Percentiles rank a stretch among this genome's conserved stretches.
These are phyloP conservation scores for Bradypus variegatus DNA, from an alignment of 2,797 vertebrate genomes.

Conservation along the genomic window DNA sequence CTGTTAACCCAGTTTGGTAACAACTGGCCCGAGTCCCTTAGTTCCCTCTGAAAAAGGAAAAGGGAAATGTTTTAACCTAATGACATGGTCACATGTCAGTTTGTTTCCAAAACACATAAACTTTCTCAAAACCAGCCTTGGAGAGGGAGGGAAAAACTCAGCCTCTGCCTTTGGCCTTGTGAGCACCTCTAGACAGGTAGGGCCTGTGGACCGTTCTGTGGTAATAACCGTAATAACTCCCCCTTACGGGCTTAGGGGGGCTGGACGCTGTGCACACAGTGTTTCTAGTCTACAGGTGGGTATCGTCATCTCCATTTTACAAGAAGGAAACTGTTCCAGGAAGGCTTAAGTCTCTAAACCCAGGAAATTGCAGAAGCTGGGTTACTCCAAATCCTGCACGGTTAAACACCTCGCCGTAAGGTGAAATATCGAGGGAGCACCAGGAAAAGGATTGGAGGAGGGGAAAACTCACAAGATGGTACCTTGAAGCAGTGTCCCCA, in stretches of 20 bases:
- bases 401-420: not conserved
- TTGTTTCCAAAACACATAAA: conserved; percentile 20
- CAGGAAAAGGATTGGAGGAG: not conserved
- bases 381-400: not conserved
- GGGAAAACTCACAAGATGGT: not conserved
- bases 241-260: not conserved
- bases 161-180: conserved; percentile 4
- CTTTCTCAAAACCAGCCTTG: conserved; percentile 32
- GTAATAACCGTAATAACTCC: not conserved
- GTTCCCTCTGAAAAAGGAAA: conserved; percentile 43
- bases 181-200: not conserved
- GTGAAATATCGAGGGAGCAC: not conserved
- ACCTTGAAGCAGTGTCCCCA: not conserved
- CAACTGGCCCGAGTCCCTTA: not conserved
- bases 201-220: not conserved
- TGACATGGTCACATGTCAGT: not conserved
- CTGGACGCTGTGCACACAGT: not conserved
- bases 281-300: not conserved
- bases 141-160: not conserved
- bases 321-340: not conserved
- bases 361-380: not conserved
- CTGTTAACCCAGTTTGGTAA: conserved; percentile 32
- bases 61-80: conserved; percentile 42
- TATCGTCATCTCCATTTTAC: not conserved
- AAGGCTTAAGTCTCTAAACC: not conserved